Conservation (phyloP, 2,113 vertebrate species). For the Petromus typicus region DNA sequence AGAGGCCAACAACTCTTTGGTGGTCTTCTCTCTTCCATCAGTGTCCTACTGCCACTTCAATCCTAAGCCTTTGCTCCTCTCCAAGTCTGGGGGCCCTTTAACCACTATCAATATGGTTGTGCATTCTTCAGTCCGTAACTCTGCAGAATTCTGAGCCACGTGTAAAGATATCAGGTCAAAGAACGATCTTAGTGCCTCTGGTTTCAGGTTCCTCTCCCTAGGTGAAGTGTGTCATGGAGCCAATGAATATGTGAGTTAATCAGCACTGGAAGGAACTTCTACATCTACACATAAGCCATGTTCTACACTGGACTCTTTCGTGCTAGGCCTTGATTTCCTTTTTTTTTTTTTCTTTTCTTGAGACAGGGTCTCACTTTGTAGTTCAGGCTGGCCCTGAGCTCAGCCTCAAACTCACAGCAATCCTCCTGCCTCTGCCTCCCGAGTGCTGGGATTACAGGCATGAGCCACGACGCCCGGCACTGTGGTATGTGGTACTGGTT, state of each 20-base stretch:
- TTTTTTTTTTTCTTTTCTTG: too few species aligned
- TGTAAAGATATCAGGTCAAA: background rate
- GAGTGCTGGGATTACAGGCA: too few species aligned
- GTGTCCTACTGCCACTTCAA: too few species aligned
- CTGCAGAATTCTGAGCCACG: background rate
- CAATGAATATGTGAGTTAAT: background rate
- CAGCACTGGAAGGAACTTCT: background rate
- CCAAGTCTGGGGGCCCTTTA: background rate
- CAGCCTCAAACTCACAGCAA: too few species aligned
- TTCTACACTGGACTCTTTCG: background rate
- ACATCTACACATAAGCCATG: background rate
- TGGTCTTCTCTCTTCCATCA: too few species aligned
- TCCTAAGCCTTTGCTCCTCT: background rate
- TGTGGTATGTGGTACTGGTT: too few species aligned
- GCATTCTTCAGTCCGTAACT: background rate
- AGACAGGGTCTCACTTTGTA: too few species aligned
- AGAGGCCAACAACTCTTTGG: background rate
- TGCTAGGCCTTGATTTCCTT: too few species aligned
- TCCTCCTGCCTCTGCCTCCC: too few species aligned
- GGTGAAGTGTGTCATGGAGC: background rate
- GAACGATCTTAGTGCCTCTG: background rate
- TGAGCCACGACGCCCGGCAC: too few species aligned
- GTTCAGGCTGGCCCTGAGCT: too few species aligned
- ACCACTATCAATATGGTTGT: background rate
- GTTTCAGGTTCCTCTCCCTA: background rate